Base-by-base conservation (phyloP, 1,140 invertebrate species). In the Triops longicaudatus region DNA sequence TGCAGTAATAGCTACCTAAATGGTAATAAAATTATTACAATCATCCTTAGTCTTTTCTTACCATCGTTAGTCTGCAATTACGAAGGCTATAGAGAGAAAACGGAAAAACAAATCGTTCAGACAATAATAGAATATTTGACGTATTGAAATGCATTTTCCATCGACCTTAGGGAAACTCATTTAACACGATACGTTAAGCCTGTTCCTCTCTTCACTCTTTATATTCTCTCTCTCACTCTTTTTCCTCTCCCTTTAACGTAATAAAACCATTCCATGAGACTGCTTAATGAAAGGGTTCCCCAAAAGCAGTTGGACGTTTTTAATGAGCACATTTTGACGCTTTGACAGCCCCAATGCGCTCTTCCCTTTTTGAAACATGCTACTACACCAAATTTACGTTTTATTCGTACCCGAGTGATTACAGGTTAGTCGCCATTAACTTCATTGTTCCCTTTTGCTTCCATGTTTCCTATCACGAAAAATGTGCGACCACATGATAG, bases 261-360 rank as follows among this genome's bases (percentile, higher is more conserved):
- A 22, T 63, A 63, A 63, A 63, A 63, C 6, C n/a, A 22, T 22
- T 63, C 17, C 50, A 63, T 9, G 50, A 63, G 50, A 63, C 50
- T 63, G 50, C 17, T 22, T 63, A 63, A 63, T 63, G 50, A 63
- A 63, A 22, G 50, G 50, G 50, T 63, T 63, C 50, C 50, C 50
- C 14, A 63, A 63, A 63, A 9, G 50, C 0, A 63, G 50, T 12
- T 63, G 50, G 50, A 63, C 50, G 50, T 17, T 63, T 63, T 63
- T 63, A 63, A 63, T 63, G 50, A n/a, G 17, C 50, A 63, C 50
- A 22, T 63, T 37, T 63, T 63, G 50, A 63, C 50, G 50, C 50
- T 22, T 14, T 63, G 50, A 63, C 50, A 63, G 50, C 50, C 22
- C 50, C 14, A 63, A 63, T 12, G 17, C 22, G 14, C 50, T 22